Evolutionary conservation across 2,113 vertebrate genomes (phyloP).

Genomic region (Phodopus roborovskii): DNA sequence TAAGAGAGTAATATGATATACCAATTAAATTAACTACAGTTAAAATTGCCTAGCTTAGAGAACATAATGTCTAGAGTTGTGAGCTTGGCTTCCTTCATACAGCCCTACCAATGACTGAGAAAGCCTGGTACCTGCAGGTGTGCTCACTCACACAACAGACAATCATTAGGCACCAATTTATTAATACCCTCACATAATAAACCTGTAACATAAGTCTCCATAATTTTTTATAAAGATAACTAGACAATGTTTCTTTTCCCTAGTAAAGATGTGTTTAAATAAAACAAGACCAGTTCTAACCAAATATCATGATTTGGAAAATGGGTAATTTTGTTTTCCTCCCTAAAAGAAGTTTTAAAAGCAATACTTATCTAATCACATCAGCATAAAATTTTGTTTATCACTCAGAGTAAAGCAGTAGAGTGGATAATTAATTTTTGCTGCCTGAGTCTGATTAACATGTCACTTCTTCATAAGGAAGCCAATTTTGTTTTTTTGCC

Average conservation of each 20-base stretch:
- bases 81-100: background rate
- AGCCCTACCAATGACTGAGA: background rate
- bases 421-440: slow-evolving; percentile 62
- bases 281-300: slow-evolving; percentile 30
- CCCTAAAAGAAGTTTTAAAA: background rate
- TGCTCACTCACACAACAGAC: background rate
- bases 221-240: slow-evolving; percentile 31
- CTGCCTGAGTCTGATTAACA: slow-evolving; percentile 12
- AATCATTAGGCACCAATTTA: fast-evolving
- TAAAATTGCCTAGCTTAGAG: background rate
- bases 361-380: background rate
- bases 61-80: background rate
- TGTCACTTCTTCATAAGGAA: slow-evolving; percentile 34
- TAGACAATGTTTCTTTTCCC: slow-evolving; percentile 11
- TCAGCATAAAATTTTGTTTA: slow-evolving; percentile 44
- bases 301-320: background rate
- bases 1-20: slow-evolving; percentile 12
- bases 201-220: background rate
- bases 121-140: background rate
- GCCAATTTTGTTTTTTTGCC: background rate
- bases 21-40: background rate
- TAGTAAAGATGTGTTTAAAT: background rate
- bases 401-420: slow-evolving; percentile 18
- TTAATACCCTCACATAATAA: background rate
- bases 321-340: background rate